These are phyloP conservation scores for Anolis apletophallus DNA, from an alignment of 2,797 vertebrate species.

Conservation along the genomic window DNA sequence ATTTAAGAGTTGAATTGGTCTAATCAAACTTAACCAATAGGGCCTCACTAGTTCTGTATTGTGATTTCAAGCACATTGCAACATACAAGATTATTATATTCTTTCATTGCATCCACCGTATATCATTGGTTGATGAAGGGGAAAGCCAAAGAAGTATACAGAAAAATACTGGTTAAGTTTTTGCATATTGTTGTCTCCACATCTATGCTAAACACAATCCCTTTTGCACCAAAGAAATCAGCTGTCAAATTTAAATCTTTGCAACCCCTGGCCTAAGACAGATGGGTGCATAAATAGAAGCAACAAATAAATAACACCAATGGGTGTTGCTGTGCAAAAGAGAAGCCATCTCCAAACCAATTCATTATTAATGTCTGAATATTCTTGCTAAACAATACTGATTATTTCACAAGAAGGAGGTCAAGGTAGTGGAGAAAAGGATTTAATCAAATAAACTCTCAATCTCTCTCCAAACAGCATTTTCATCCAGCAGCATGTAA, in stretches of 20 bases:
- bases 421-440: constrained; percentile 88
- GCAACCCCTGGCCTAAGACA: constrained; percentile 21
- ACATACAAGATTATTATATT: neutral
- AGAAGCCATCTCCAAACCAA: constrained; percentile 82
- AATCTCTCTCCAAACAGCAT: constrained; percentile 89
- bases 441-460: constrained; percentile 92
- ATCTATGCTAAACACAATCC: neutral
- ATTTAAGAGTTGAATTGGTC: no score
- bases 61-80: neutral
- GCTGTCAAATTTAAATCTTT: neutral
- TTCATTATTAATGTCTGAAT: constrained; percentile 97
- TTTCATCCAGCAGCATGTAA: constrained; percentile 91
- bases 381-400: constrained; percentile 92
- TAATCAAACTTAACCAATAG: no score
- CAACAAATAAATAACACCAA: constrained; percentile 37
- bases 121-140: neutral
- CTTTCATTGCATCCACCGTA: neutral
- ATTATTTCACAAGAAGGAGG: constrained; percentile 94
- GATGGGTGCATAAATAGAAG: neutral
- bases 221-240: constrained; percentile 29
- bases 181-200: no score
- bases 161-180: no score
- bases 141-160: no score
- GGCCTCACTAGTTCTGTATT: no score
- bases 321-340: constrained; percentile 75